phyloP scores from a whole-genome alignment of 2,888 invertebrate genomes.

The Carpatolechia fugitivella region DNA sequence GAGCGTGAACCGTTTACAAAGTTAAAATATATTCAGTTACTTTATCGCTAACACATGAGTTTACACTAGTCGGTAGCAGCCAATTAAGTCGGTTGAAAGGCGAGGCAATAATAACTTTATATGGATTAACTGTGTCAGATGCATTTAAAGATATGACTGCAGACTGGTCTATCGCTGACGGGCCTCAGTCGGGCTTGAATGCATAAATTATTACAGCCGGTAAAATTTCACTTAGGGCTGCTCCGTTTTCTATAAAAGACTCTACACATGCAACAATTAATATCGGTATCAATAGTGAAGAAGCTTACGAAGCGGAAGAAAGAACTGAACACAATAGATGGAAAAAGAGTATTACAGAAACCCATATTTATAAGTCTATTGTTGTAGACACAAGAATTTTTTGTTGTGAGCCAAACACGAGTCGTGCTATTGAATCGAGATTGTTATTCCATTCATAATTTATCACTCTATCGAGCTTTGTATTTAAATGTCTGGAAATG shows the following conservation, averaged over 20 bases:
- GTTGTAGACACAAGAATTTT: conserved; percentile 58
- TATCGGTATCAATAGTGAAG: conserved; percentile 48
- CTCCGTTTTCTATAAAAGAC: conserved; percentile 35
- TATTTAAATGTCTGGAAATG: conserved; percentile 66
- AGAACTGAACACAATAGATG: conserved; percentile 42
- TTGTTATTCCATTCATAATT: conserved; percentile 71
- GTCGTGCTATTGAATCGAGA: conserved; percentile 52
- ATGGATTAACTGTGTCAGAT: conserved; percentile 70
- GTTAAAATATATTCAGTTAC: conserved; percentile 59
- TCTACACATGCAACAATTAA: conserved; percentile 47
- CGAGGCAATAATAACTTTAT: conserved; percentile 69
- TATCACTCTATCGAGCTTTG: conserved; percentile 70
- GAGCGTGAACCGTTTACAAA: conserved; percentile 50
- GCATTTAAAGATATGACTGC: conserved; percentile 58
- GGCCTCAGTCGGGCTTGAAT: conserved; percentile 43
- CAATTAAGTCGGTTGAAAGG: conserved; percentile 67
- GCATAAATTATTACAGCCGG: conserved; percentile 49
- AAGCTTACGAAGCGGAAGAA: conserved; percentile 51
- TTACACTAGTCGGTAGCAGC: conserved; percentile 63
- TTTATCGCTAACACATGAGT: conserved; percentile 63
- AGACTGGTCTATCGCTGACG: conserved; percentile 51
- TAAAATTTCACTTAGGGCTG: conserved; percentile 47
- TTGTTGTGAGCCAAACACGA: conserved; percentile 60
- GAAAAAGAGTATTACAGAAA: conserved; percentile 54
- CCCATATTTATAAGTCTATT: conserved; percentile 71